Conservation (phyloP, 1,140 invertebrate genomes). For the Aphelinus certus region DNA sequence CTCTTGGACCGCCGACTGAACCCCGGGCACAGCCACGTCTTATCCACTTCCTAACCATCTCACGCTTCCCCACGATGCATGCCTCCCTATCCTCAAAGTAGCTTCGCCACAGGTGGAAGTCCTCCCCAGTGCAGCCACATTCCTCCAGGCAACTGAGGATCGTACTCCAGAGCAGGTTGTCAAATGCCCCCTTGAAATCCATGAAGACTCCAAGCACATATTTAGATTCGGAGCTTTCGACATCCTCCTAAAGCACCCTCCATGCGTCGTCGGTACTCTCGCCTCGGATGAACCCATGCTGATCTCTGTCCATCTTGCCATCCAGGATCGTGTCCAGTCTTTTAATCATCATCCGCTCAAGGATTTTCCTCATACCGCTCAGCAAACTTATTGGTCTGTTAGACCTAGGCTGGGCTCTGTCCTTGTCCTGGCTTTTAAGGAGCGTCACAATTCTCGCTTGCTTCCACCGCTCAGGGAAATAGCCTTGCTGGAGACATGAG, state of each 20-base stretch:
- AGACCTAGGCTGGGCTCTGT: not conserved
- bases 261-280: conserved; percentile 2
- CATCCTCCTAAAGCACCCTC: not conserved
- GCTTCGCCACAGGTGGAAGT: not conserved
- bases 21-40: not conserved
- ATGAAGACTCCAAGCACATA: conserved; percentile 2
- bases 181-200: not conserved
- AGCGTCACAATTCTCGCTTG: not conserved
- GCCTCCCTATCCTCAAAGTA: not conserved
- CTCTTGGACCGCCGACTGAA: not conserved
- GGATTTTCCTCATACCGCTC: not conserved
- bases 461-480: not conserved
- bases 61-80: not conserved
- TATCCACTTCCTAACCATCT: not conserved
- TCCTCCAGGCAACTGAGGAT: not conserved
- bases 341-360: too few species aligned
- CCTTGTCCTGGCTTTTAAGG: not conserved
- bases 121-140: not conserved
- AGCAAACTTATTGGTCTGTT: not conserved
- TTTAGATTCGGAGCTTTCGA: not conserved
- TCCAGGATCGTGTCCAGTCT: not conserved
- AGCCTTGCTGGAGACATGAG: not conserved
- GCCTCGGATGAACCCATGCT: not conserved
- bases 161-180: not conserved
- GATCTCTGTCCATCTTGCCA: not conserved